Evolutionary conservation across 2,888 invertebrate species (phyloP), one percentile per base, ranked within the genome.

Genomic region (Drosophila fulvimacula): DNA sequence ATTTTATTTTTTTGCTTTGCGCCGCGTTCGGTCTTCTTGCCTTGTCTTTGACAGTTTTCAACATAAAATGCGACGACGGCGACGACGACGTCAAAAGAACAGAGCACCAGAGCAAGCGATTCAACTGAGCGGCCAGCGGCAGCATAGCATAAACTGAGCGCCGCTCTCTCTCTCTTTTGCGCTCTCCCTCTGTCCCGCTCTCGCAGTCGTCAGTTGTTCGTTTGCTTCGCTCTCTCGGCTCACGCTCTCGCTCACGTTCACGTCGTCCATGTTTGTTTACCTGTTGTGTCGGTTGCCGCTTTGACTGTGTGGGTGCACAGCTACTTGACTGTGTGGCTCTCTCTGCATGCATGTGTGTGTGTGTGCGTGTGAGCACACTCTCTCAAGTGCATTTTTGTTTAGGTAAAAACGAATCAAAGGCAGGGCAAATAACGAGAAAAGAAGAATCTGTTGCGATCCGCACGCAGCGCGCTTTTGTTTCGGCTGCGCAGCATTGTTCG

Each of bases 301-400:
- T 21, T 36, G 36, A n/a, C 21, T 51, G 51, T 68, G 80, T 70
- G 76, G 66, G 76, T 66, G 86, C 65, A 38, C 65, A 44, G 48
- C 56, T 63, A 9, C 11, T 30, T 62, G 55, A 64, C 68, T 64
- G 58, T 58, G 24, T 34, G 32, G 1, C 51, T 51, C 21, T 21
- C 36, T 15, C 3, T 46, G 38, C 19, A 5, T 24, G 17, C 42
- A 41, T 38, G 34, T 27, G 39, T 49, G 27, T 46, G 39, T 46
- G 24, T 55, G 52, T 53, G 36, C 34, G 51, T 57, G 67, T 42
- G 72, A 51, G 49, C 21, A 57, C 44, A 70, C 88, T 82, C 83
- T 88, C 83, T 85, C 86, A 88, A 83, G 88, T 83, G 88, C 88
- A 83, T 88, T 83, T 82, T 69, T 88, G 76, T 87, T 88, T 88